Evolutionary conservation across 2,113 vertebrate genomes (phyloP).

Genomic region (Lutjanus erythropterus): DNA sequence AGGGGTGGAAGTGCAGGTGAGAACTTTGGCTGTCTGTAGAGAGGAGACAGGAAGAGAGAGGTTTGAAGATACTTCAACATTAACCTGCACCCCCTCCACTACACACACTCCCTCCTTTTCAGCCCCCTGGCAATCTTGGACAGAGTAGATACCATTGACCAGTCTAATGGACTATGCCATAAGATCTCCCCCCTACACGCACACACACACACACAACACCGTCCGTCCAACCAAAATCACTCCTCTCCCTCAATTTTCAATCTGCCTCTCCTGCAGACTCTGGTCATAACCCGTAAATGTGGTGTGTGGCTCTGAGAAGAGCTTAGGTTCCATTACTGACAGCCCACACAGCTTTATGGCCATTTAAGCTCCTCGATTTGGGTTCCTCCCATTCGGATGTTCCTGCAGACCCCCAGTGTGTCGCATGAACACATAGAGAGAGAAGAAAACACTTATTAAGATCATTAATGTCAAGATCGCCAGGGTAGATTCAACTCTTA

Average conservation of each 20-base stretch:
- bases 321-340: constrained; percentile 81
- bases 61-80: constrained; percentile 48
- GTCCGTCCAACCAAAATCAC: constrained; percentile 73
- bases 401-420: constrained; percentile 65
- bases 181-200: constrained; percentile 66
- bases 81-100: constrained; percentile 35
- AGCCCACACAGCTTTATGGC: constrained; percentile 83
- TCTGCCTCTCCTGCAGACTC: constrained; percentile 77
- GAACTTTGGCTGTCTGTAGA: constrained; percentile 54
- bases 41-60: constrained; percentile 51
- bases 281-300: constrained; percentile 78
- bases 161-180: constrained; percentile 83
- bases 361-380: constrained; percentile 80
- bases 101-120: constrained; percentile 64
- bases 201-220: constrained; percentile 28
- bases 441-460: constrained; percentile 48
- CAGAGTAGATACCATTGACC: constrained; percentile 80
- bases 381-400: constrained; percentile 79
- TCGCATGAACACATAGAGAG: constrained; percentile 52
- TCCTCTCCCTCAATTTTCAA: constrained; percentile 81
- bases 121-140: constrained; percentile 71
- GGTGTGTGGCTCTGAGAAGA: constrained; percentile 74
- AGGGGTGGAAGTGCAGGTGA: constrained; percentile 64
- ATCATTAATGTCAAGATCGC: constrained; percentile 57
- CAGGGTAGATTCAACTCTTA: constrained; percentile 29